A percentile compares a stretch with the other conserved stretches of the same genome.
phyloP scores from a whole-genome alignment of 64 coral and sea anemone species.

The Montipora cactus region DNA sequence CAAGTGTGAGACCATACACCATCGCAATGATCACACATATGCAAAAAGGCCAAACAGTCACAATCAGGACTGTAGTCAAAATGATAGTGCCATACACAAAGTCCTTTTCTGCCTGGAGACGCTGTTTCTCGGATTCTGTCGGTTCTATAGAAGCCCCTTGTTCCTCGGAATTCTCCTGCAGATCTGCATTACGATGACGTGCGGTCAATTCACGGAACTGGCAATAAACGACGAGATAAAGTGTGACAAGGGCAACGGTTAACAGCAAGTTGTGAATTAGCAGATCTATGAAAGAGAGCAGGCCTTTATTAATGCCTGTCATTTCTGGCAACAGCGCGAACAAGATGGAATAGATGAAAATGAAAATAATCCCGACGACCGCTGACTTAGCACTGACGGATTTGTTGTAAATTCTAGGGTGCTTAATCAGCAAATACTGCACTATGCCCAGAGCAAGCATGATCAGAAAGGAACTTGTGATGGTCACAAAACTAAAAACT shows the following conservation, averaged over 20 bases:
- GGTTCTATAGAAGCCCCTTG: neutral
- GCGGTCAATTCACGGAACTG: conserved; percentile 48
- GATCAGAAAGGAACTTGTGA: conserved; percentile 84
- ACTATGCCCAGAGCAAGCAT: conserved; percentile 63
- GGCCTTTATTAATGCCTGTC: conserved; percentile 14
- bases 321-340: conserved; percentile 90
- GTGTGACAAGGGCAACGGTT: conserved; percentile 46
- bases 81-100: conserved; percentile 55
- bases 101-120: conserved; percentile 60
- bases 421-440: conserved; percentile 71
- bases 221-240: conserved; percentile 73
- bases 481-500: conserved; percentile 69
- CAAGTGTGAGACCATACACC: neutral
- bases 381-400: conserved; percentile 43
- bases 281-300: conserved; percentile 62
- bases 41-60: conserved; percentile 49
- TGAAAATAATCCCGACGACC: neutral
- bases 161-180: neutral
- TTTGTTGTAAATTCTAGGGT: conserved; percentile 55
- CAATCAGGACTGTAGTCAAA: conserved; percentile 40
- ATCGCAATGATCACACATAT: neutral
- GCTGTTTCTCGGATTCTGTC: conserved; percentile 4
- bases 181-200: conserved; percentile 12
- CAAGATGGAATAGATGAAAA: conserved; percentile 84
- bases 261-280: conserved; percentile 69